Base-by-base conservation (phyloP, 1,140 invertebrate genomes). In the Trachymyrmex cornetzi region DNA sequence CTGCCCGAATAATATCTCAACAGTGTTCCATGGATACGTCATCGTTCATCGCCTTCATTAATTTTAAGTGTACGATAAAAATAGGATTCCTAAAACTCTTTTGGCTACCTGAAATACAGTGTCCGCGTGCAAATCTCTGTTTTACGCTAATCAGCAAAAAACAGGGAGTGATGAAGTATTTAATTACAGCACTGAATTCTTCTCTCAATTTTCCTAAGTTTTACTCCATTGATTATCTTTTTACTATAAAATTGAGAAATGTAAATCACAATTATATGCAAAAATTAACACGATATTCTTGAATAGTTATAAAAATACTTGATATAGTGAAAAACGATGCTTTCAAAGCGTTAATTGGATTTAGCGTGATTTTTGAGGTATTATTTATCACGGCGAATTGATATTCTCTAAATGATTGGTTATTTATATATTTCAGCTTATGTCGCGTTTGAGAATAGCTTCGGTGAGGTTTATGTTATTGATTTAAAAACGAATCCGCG, bases 1-100 rank as follows among this genome's bases (percentile, higher is more conserved):
- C 11, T 19, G 22, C 50, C 55, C 64, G 82, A 66, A 67, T 61
- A 22, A 84, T 55, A 84, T 61, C 34, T 34, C 19, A 75, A 84
- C 24, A 84, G 80, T 84, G 80, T n/a, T 48, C 24, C 7, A 74
- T 50, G 80, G 80, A 75, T 84, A 84, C 80, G 27, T 84, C 55
- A 34, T 50, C 19, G 38, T 48, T 74, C 80, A 19, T 74, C 24
- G 55, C 57, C 19, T 30, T 66, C 27, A 63, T 30, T 38, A 34
- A 75, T 74, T 63, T 74, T 66, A 34, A 53, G 80, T 81, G 66
- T 48, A 84, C 80, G 24, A 30, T 6, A 50, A 19, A 84, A 59
- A 48, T 34, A 61, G 22, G 34, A 30, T 61, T 48, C 7, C 14
- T 2, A 0, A 14, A 48, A 48, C 0, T 59, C 14, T 82, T 27